Conservation (phyloP, 2,113 vertebrate species). For the Narcine bancroftii region DNA sequence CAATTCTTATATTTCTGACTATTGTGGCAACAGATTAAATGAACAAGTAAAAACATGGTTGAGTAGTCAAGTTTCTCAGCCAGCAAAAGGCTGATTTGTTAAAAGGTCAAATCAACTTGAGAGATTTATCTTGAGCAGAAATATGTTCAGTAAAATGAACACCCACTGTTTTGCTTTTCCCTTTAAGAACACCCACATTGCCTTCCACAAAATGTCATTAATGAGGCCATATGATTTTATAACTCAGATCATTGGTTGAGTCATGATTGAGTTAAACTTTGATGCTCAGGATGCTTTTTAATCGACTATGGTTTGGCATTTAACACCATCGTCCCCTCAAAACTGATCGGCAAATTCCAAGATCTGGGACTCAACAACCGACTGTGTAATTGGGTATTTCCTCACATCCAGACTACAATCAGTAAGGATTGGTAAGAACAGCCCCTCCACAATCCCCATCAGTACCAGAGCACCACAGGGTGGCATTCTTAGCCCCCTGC, state of each 20-base stretch:
- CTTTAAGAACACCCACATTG: constrained; percentile 27
- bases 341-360: no score
- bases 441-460: no score
- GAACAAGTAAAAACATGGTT: neutral
- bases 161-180: constrained; percentile 22
- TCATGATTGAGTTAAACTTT: constrained; percentile 12
- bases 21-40: neutral
- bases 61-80: neutral
- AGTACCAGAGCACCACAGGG: no score
- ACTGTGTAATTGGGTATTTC: no score
- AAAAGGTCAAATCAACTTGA: neutral
- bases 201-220: constrained; percentile 5
- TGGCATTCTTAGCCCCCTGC: no score
- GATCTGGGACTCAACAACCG: no score
- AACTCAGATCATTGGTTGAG: constrained; percentile 9
- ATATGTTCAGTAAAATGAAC: neutral
- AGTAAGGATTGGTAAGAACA: no score
- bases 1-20: neutral
- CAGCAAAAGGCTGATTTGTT: neutral
- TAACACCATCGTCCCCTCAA: no score
- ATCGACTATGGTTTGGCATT: no score
- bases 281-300: no score
- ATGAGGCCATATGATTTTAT: constrained; percentile 21
- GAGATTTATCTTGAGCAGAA: constrained; percentile 16
- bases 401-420: no score